Base-by-base conservation (phyloP, 2,888 invertebrate genomes). In the Dicyrtomina minuta region DNA sequence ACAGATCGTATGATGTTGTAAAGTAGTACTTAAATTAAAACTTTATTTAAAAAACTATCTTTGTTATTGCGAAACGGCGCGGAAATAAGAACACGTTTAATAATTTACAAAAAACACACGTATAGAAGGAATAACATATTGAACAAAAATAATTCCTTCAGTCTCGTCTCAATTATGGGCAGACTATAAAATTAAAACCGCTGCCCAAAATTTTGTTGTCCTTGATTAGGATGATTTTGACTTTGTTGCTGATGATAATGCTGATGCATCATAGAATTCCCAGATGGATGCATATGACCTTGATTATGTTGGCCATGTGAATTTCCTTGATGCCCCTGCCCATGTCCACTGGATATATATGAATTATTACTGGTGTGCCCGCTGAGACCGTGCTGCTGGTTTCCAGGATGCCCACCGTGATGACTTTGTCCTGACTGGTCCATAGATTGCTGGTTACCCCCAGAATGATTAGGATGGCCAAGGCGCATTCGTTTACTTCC, bases 181-280 rank as follows among this genome's bases (percentile, higher is more conserved):
- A n/a, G n/a, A n/a, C n/a, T n/a, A n/a, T n/a, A n/a, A n/a, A n/a
- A n/a, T 66, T 59, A 75, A 71, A 75, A 75, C 20, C 75, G 26
- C 55, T 76, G 76, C n/a, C 74, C 74, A 70, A 75, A 77, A 60
- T 72, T 72, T 53, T 74, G 73, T 61, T 75, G 74, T 22, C 24
- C 44, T 26, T 75, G 74, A 51, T 74, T 72, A 27, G 75, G 78
- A 44, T 81, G 80, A 60, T 81, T 80, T 74, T 80, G 79, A 64
- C 82, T 81, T 55, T 82, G 81, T 10, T 67, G 68, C 46, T 75
- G 75, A 43, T 73, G 73, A 49, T 75, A 72, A 43, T 72, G 71
- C 33, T 72, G 74, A 51, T 75, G 74, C 73, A 74, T 74, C 66
- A 74, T 61, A 13, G 74, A 72, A 59, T 72, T 73, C n/a, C 73